Percentiles rank a stretch among this genome's conserved stretches.
Evolutionary conservation across 64 coral and sea anemone species (phyloP).

Genomic region (Porites lutea): DNA sequence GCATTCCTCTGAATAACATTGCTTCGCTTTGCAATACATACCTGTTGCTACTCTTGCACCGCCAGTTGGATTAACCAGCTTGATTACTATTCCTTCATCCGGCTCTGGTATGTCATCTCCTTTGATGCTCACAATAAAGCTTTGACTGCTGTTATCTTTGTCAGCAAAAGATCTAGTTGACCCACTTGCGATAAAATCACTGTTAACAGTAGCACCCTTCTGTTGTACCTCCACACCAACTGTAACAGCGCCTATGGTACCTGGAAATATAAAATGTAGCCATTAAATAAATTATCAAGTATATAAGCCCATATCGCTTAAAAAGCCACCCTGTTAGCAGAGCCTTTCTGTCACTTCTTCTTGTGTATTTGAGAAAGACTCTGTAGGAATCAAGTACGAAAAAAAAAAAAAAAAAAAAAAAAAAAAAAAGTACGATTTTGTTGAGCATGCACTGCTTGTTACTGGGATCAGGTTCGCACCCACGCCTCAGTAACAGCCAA

Average conservation of each 20-base stretch:
- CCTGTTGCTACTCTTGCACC: conserved; percentile 72
- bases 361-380: no score
- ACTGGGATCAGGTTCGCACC: no score
- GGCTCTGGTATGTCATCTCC: conserved; percentile 77
- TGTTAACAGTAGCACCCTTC: conserved; percentile 40
- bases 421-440: neutral
- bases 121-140: conserved; percentile 51
- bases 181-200: conserved; percentile 76
- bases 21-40: neutral
- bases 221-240: conserved; percentile 57
- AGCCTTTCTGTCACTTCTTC: no score
- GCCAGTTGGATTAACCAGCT: conserved; percentile 81
- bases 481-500: no score
- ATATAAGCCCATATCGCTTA: no score
- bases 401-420: neutral
- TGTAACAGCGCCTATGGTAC: conserved; percentile 69
- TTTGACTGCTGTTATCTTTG: conserved; percentile 47
- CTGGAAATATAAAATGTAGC: conserved; percentile 27
- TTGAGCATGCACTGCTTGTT: no score
- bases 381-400: neutral
- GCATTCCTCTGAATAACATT: neutral
- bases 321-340: no score
- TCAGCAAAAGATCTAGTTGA: conserved; percentile 56
- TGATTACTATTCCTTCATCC: conserved; percentile 83
- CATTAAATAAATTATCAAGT: neutral